Evolutionary conservation across 1,140 invertebrate species (phyloP).

Genomic region (Melitaea cinxia): DNA sequence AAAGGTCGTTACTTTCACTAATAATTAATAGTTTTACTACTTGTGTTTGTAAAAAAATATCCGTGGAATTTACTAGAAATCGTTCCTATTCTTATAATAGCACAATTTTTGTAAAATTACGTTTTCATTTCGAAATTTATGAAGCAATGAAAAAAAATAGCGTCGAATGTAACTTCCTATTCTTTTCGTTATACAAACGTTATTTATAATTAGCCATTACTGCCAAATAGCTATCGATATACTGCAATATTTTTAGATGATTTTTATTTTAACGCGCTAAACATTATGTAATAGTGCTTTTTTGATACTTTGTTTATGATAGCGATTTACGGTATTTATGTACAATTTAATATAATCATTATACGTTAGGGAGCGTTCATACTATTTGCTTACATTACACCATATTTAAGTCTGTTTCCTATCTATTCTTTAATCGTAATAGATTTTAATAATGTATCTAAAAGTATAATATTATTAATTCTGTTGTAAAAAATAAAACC

Average conservation of each 20-base stretch:
- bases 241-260: slow-evolving; percentile 35
- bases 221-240: slow-evolving; percentile 32
- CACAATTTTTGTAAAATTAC: background rate
- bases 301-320: slow-evolving; percentile 3
- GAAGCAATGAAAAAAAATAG: background rate
- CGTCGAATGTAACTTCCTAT: background rate
- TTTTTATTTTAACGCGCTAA: slow-evolving; percentile 29
- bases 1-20: too few relatives aligned
- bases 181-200: slow-evolving; percentile 4
- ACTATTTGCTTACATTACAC: too few relatives aligned
- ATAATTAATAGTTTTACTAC: too few relatives aligned
- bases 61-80: too few relatives aligned
- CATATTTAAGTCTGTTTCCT: too few relatives aligned
- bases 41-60: too few relatives aligned
- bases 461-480: too few relatives aligned
- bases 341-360: background rate
- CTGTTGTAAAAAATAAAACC: too few relatives aligned
- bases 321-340: background rate
- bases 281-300: slow-evolving; percentile 1
- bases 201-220: slow-evolving; percentile 32
- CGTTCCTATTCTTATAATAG: background rate
- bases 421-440: too few relatives aligned
- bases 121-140: background rate
- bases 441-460: too few relatives aligned
- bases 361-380: background rate